Evolutionary conservation across 2,113 vertebrate genomes (phyloP).

Genomic region (Sphyrna mokarran): DNA sequence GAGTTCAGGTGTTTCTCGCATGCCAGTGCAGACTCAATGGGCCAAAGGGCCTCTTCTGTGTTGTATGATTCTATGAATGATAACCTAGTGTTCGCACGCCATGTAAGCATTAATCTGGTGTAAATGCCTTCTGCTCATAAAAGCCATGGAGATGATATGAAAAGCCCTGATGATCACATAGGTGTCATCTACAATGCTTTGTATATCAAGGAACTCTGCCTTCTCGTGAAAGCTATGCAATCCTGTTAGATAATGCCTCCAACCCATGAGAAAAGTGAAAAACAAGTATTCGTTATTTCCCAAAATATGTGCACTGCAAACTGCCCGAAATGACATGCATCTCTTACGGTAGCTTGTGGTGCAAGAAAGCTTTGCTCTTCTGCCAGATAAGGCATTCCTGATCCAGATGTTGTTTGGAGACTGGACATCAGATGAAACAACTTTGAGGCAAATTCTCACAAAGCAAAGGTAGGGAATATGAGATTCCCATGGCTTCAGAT

Average conservation of each 20-base stretch:
- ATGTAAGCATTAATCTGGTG: neutral
- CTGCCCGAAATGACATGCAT: neutral
- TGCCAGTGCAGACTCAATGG: too few relatives aligned
- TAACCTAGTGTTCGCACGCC: neutral
- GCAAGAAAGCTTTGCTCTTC: neutral
- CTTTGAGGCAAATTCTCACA: neutral
- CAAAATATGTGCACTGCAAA: neutral
- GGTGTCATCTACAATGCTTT: neutral
- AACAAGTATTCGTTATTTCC: neutral
- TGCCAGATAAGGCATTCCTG: neutral
- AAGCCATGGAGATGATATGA: neutral
- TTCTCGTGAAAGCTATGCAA: neutral
- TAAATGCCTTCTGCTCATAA: neutral
- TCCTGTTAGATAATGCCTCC: neutral
- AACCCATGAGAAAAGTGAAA: neutral
- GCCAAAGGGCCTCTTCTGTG: too few relatives aligned
- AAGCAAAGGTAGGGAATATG: neutral
- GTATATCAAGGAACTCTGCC: neutral
- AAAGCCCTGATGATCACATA: neutral
- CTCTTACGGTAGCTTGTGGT: neutral
- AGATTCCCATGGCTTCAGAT: neutral
- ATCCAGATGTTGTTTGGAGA: neutral
- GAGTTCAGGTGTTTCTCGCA: too few relatives aligned
- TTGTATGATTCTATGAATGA: neutral
- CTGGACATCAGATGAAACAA: neutral